Conservation (phyloP, 2,888 invertebrate genomes). For the Shargacucullia verbasci region DNA sequence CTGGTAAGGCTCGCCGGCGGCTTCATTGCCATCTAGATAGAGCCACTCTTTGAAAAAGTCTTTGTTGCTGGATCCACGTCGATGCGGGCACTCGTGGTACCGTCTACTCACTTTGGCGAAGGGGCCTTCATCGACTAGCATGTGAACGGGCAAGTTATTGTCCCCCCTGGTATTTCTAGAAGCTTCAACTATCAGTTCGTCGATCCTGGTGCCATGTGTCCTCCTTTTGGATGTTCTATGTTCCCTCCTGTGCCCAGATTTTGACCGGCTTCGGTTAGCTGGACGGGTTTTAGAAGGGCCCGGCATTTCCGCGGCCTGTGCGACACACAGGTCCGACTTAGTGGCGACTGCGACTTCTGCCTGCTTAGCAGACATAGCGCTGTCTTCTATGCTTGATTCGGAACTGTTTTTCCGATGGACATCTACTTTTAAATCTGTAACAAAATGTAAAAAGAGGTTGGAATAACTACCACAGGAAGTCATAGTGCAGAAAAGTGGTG, state of each 20-base stretch:
- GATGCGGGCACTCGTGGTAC: slow-evolving; percentile 80
- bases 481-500: background rate
- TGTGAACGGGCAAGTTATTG: slow-evolving; percentile 76
- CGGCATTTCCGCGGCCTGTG: slow-evolving; percentile 68
- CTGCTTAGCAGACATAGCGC: slow-evolving; percentile 84
- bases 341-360: slow-evolving; percentile 74
- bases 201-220: slow-evolving; percentile 75
- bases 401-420: slow-evolving; percentile 97
- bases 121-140: slow-evolving; percentile 82
- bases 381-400: slow-evolving; percentile 94
- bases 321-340: slow-evolving; percentile 80
- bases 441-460: slow-evolving; percentile 25
- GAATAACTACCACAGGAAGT: background rate
- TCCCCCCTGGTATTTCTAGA: slow-evolving; percentile 71
- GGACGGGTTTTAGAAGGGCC: slow-evolving; percentile 77
- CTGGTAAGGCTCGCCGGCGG: slow-evolving; percentile 83
- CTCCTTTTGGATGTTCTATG: slow-evolving; percentile 74
- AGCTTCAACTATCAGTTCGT: slow-evolving; percentile 79
- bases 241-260: slow-evolving; percentile 76
- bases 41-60: slow-evolving; percentile 86
- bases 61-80: slow-evolving; percentile 76
- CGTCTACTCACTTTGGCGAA: slow-evolving; percentile 83
- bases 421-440: slow-evolving; percentile 96
- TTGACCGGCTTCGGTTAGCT: slow-evolving; percentile 70
- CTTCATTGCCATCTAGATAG: slow-evolving; percentile 80